Evolutionary conservation across 2,797 vertebrate species (phyloP).

Genomic region (Esox masquinongy): DNA sequence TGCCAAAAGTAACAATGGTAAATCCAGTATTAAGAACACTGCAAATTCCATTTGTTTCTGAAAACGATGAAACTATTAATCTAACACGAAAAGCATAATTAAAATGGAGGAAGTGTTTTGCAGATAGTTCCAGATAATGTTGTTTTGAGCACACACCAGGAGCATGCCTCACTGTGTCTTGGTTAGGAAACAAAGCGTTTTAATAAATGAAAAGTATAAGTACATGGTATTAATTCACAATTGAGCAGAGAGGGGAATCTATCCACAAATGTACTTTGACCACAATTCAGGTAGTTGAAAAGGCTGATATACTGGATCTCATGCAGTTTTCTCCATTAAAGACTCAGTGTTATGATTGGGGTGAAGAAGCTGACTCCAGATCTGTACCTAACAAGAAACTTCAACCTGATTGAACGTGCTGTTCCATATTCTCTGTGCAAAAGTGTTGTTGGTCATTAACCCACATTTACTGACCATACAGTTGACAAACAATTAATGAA

Average conservation of each 20-base stretch:
- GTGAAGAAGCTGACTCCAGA: neutral
- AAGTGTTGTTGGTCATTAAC: neutral
- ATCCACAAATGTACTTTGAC: neutral
- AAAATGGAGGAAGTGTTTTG: neutral
- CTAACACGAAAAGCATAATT: neutral
- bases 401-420: neutral
- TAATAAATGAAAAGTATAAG: neutral
- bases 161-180: neutral
- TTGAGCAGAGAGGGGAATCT: neutral
- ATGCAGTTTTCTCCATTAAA: neutral
- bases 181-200: neutral
- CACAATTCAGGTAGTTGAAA: neutral
- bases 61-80: neutral
- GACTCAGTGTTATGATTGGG: neutral
- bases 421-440: neutral
- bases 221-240: neutral
- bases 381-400: neutral
- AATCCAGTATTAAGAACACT: neutral
- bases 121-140: neutral
- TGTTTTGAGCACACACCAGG: neutral
- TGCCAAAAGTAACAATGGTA: neutral
- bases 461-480: neutral
- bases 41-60: no score
- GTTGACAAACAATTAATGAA: neutral
- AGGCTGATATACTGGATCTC: neutral